phyloP scores from a whole-genome alignment of 2,797 vertebrate genomes.

The Telmatherina bonti region DNA sequence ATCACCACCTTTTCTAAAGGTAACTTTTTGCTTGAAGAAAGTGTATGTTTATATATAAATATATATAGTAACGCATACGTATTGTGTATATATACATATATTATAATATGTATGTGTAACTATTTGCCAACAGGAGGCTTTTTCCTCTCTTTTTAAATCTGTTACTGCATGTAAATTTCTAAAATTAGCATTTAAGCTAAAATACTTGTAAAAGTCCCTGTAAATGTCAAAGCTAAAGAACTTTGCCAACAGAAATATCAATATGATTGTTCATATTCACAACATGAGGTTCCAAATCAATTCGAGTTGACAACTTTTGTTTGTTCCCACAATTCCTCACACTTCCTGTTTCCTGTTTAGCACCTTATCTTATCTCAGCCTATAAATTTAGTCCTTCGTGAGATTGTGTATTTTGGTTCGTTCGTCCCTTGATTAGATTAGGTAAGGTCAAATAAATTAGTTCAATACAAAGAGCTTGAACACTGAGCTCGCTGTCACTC shows the following conservation, averaged over 20 bases:
- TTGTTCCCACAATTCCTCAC: conserved; percentile 50
- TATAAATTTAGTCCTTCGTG: conserved; percentile 45
- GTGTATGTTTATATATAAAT: neutral
- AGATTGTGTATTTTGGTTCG: conserved; percentile 31
- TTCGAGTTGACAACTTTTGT: conserved; percentile 16
- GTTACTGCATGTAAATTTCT: neutral
- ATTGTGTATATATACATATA: too few relatives aligned
- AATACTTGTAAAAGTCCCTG: neutral
- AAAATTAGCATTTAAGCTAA: conserved; percentile 6
- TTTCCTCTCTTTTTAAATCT: neutral
- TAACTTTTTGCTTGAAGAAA: neutral
- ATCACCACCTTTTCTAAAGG: neutral
- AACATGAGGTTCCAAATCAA: neutral
- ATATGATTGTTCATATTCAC: neutral
- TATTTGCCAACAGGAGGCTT: neutral
- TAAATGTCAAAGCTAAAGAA: conserved; percentile 4
- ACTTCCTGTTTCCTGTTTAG: conserved; percentile 74
- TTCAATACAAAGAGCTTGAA: conserved; percentile 19
- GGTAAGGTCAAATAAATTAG: conserved; percentile 31
- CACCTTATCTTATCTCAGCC: conserved; percentile 51
- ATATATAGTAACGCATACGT: too few relatives aligned
- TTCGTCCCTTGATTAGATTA: conserved; percentile 54
- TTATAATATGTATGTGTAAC: neutral
- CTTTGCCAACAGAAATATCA: neutral
- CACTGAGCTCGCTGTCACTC: conserved; percentile 23